phyloP scores from a whole-genome alignment of 2,888 invertebrate species.

The Xestobium rufovillosum region DNA sequence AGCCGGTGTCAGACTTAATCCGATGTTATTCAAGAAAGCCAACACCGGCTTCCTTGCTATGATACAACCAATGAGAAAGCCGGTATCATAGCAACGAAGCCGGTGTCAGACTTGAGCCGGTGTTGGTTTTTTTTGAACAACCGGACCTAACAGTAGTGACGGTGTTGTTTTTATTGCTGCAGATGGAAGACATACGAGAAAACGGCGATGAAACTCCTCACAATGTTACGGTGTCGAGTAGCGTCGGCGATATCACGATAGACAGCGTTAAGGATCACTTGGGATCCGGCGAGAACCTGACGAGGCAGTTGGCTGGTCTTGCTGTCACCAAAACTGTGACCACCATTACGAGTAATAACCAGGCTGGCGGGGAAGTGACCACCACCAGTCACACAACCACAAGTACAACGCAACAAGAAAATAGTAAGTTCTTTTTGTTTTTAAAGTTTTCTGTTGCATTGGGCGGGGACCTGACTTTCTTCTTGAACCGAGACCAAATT shows the following conservation, averaged over 20 bases:
- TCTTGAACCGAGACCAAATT: too few species aligned
- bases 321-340: slow-evolving; percentile 57
- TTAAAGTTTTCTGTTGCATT: slow-evolving; percentile 33
- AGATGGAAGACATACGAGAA: slow-evolving; percentile 36
- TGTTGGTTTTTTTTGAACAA: too few species aligned
- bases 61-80: too few species aligned
- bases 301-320: slow-evolving; percentile 35
- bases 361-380: slow-evolving; percentile 37
- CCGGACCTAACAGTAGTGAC: too few species aligned
- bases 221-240: slow-evolving; percentile 50
- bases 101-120: too few species aligned
- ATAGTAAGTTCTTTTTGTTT: slow-evolving; percentile 44
- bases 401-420: slow-evolving; percentile 38
- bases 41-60: too few species aligned
- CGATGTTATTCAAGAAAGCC: too few species aligned
- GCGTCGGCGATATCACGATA: slow-evolving; percentile 83
- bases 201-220: slow-evolving; percentile 48
- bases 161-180: too few species aligned
- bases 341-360: slow-evolving; percentile 48
- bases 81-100: too few species aligned
- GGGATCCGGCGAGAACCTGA: slow-evolving; percentile 39
- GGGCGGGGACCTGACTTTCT: too few species aligned
- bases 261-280: slow-evolving; percentile 91
- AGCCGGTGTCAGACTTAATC: too few species aligned
- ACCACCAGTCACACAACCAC: slow-evolving; percentile 43